Evolutionary conservation across 2,888 invertebrate genomes (phyloP), one percentile per base, ranked within the genome.

Genomic region (Stenodera caucasica): DNA sequence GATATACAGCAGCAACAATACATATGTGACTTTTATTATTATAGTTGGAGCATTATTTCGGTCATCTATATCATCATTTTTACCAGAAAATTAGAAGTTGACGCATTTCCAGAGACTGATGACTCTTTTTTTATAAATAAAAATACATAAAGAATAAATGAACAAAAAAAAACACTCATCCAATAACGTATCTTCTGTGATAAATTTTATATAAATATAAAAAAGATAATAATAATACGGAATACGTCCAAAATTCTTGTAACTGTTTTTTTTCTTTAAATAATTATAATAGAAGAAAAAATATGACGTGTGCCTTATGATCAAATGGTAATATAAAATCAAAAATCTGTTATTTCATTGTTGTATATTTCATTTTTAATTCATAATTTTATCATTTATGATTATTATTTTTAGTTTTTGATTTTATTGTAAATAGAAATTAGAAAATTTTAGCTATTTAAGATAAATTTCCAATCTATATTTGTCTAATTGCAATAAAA

Each of bases 1-100:
- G 95, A 75, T 96, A 96, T 82, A 95, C 95, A 21, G 95, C 95
- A 35, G 95, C 96, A 57, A 94, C 96, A 64, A 95, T 96, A 80
- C 96, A 96, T 82, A 96, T 95, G 94, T 96, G 83, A 86, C 74
- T 45, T 45, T 45, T 7, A 11, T 12, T 23, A 2, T n/a, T 12
- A 45, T 9, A 45, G 3, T 33, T 30, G 1, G 8, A 33, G 21
- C n/a, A 45, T 45, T 45, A 45, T 11, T 45, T 12, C 45, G n/a
- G 45, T 45, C 45, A 45, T 45, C 9, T n/a, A 11, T 23, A 6
- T 2, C 4, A 45, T 45, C 6, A 12, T 45, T n/a, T 23, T 12
- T 12, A 23, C 2, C 40, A 21, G 2, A 5, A 11, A 40, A 45
- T 45, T 45, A 21, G 45, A 45, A 21, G 5, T 45, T 45, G 45